Percentiles rank a stretch among this genome's conserved stretches.
Evolutionary conservation across 2,888 invertebrate species (phyloP).

Genomic region (Cosmia pyralina): DNA sequence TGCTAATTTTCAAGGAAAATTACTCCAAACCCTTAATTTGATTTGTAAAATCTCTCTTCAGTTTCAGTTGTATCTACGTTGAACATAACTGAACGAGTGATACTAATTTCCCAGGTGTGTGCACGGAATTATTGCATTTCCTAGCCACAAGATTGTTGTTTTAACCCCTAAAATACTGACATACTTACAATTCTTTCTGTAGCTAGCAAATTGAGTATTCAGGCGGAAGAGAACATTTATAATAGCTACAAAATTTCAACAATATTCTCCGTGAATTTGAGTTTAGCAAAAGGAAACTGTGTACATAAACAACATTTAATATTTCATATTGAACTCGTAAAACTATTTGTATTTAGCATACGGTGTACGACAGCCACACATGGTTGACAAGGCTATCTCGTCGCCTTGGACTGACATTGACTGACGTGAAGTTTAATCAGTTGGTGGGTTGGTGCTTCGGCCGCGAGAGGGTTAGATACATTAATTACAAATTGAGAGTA

Average conservation of each 20-base stretch:
- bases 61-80: constrained; percentile 2
- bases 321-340: constrained; percentile 39
- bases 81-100: not conserved
- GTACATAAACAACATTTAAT: constrained; percentile 37
- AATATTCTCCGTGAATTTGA: not conserved
- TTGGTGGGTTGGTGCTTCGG: constrained; percentile 26
- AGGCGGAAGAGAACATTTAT: no score
- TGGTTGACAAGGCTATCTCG: constrained; percentile 41
- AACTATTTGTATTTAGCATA: constrained; percentile 39
- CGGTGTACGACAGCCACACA: constrained; percentile 9
- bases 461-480: constrained; percentile 35
- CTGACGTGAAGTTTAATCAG: constrained; percentile 59
- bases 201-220: not conserved
- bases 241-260: no score
- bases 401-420: constrained; percentile 52
- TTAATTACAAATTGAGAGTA: constrained; percentile 47
- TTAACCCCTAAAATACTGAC: not conserved
- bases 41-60: not conserved
- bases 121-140: constrained; percentile 17
- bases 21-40: no score
- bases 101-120: constrained; percentile 25
- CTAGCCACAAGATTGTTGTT: not conserved
- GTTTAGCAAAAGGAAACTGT: constrained; percentile 34
- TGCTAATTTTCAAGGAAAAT: not conserved
- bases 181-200: not conserved